A percentile compares a stretch with the other conserved stretches of the same genome.
These are phyloP conservation scores for Tenodera sinensis DNA, from an alignment of 2,888 invertebrate species.

Conservation along the genomic window DNA sequence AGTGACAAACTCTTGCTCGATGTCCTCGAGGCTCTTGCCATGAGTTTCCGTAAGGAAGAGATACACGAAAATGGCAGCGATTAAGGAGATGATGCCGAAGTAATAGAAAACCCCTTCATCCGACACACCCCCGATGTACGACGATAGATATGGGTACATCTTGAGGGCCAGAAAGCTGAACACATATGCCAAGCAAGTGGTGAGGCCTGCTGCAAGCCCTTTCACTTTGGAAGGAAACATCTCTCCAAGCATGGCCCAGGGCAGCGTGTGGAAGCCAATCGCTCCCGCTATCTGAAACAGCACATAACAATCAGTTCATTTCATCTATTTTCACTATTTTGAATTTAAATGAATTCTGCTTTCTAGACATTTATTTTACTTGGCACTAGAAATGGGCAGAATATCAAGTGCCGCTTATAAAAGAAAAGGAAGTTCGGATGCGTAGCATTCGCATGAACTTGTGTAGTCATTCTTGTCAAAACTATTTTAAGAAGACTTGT, in stretches of 20 bases:
- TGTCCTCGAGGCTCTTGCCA: slow-evolving; percentile 51
- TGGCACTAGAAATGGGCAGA: no score
- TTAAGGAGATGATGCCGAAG: slow-evolving; percentile 47
- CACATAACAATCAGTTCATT: no score
- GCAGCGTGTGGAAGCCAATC: slow-evolving; percentile 53
- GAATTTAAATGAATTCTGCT: no score
- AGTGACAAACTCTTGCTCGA: slow-evolving; percentile 40
- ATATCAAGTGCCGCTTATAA: no score
- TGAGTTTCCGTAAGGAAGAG: slow-evolving; percentile 52
- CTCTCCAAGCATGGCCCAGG: slow-evolving; percentile 57
- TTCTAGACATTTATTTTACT: no score
- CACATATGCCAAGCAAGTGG: slow-evolving; percentile 49
- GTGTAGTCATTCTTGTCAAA: no score
- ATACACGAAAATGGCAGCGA: slow-evolving; percentile 50
- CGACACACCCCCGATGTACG: neutral
- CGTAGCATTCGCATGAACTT: no score
- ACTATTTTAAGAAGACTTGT: no score
- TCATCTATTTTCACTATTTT: neutral
- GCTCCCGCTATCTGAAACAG: slow-evolving; percentile 42
- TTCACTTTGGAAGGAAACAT: slow-evolving; percentile 56
- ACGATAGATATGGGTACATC: slow-evolving; percentile 43
- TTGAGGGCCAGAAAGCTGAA: slow-evolving; percentile 55
- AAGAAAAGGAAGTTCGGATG: no score
- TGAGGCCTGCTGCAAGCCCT: slow-evolving; percentile 49
- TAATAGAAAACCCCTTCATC: slow-evolving; percentile 46